These are phyloP conservation scores for Artemisiospiza belli DNA, from an alignment of 2,113 vertebrate species.

Conservation along the genomic window DNA sequence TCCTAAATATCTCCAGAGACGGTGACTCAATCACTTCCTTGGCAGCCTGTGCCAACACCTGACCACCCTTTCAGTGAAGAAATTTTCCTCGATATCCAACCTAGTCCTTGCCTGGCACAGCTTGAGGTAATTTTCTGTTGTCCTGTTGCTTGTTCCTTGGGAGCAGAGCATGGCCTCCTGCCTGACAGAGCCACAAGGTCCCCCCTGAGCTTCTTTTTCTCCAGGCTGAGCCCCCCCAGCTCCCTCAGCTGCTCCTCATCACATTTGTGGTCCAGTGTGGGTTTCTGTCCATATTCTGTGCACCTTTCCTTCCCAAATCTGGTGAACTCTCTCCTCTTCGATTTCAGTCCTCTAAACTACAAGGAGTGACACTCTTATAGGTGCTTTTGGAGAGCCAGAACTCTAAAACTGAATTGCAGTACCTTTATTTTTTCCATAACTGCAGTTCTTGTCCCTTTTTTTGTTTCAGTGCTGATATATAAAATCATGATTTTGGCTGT, in stretches of 20 bases:
- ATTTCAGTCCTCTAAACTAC: background rate
- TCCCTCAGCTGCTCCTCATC: background rate
- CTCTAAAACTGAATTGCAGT: background rate
- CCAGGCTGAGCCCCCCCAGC: background rate
- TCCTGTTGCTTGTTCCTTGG: background rate
- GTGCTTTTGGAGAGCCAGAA: background rate
- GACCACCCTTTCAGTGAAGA: too few species aligned
- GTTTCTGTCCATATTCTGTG: background rate
- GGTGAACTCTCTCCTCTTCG: background rate
- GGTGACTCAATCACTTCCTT: too few species aligned
- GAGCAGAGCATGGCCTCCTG: too few species aligned
- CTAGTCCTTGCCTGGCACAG: accelerated
- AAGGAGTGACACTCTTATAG: background rate
- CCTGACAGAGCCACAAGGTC: background rate
- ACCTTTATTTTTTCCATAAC: background rate
- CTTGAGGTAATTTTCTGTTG: background rate
- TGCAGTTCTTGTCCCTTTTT: background rate
- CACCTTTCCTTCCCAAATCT: background rate
- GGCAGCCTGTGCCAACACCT: background rate
- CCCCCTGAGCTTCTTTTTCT: background rate
- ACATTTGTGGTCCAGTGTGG: accelerated
- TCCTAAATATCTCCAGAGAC: background rate
- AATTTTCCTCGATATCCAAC: background rate
- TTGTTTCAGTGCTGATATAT: background rate
- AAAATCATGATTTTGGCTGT: background rate